Conservation (phyloP, 2,113 vertebrate genomes). For the Tetrax tetrax region DNA sequence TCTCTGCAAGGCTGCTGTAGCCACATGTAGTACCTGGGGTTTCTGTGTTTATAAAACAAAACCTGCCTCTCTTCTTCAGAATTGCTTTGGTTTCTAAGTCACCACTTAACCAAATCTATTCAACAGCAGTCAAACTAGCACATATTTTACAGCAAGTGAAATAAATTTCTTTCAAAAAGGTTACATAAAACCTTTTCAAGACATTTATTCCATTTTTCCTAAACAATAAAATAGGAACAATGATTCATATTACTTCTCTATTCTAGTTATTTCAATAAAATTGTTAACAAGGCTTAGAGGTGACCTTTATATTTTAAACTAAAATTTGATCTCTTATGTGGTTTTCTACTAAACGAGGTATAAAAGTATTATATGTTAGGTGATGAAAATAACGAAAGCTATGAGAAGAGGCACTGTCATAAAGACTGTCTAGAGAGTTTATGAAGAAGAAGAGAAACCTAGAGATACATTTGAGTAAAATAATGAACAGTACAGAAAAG, state of each 20-base stretch:
- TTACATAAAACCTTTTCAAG: constrained; percentile 24
- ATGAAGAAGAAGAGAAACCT: background rate
- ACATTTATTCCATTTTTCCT: background rate
- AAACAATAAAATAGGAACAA: background rate
- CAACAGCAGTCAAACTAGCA: background rate
- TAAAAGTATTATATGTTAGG: background rate
- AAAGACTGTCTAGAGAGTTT: constrained; percentile 7
- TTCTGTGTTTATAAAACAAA: constrained; percentile 14
- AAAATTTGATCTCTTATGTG: background rate
- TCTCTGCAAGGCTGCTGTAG: background rate
- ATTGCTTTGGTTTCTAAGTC: background rate
- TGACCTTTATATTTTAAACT: background rate
- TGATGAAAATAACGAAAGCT: constrained; percentile 26
- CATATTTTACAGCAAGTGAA: background rate
- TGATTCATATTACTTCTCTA: background rate
- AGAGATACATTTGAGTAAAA: constrained; percentile 7
- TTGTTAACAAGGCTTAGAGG: background rate
- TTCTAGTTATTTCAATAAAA: background rate
- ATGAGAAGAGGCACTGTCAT: background rate
- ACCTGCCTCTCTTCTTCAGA: background rate
- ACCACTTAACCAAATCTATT: background rate
- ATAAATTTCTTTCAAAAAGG: background rate
- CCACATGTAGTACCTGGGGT: background rate
- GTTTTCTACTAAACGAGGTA: background rate
- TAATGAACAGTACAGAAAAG: background rate